phyloP scores from a whole-genome alignment of 2,888 invertebrate species.

The Melipona beecheii region DNA sequence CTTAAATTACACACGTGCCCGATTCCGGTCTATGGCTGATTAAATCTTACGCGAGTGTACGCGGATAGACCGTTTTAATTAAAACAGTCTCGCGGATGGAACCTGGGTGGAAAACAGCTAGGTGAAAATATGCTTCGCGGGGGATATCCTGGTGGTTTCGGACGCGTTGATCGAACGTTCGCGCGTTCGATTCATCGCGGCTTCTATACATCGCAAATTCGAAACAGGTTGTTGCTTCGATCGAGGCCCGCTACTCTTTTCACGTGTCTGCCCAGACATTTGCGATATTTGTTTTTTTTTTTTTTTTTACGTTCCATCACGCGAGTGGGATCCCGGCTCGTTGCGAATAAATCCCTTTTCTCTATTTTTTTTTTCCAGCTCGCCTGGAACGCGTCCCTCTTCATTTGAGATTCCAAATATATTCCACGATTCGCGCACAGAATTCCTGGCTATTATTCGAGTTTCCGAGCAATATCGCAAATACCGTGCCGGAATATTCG shows the following conservation, averaged over 20 bases:
- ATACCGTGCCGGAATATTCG: conserved; percentile 62
- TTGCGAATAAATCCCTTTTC: background rate
- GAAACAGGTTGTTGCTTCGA: conserved; percentile 35
- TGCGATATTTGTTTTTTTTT: background rate
- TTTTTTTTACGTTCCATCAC: background rate
- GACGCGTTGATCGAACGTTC: background rate
- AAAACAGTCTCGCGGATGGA: conserved; percentile 57
- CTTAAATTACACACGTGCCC: conserved; percentile 75
- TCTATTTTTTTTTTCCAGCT: background rate
- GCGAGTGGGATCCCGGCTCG: background rate
- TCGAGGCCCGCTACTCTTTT: background rate
- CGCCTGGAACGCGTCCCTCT: conserved; percentile 5
- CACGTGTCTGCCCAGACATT: background rate
- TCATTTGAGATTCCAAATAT: conserved; percentile 52
- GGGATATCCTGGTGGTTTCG: background rate
- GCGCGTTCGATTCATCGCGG: conserved; percentile 7
- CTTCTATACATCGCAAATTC: background rate
- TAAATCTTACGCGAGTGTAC: conserved; percentile 64
- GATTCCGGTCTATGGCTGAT: conserved; percentile 68
- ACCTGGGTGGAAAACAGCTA: background rate
- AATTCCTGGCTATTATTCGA: conserved; percentile 58
- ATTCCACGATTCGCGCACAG: conserved; percentile 22
- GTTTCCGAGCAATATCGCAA: conserved; percentile 60
- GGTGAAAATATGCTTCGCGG: conserved; percentile 7
- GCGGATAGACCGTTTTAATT: conserved; percentile 70